Evolutionary conservation across 2,113 vertebrate genomes (phyloP), one percentile per base, ranked within the genome.

Genomic region (Atrichornis clamosus): DNA sequence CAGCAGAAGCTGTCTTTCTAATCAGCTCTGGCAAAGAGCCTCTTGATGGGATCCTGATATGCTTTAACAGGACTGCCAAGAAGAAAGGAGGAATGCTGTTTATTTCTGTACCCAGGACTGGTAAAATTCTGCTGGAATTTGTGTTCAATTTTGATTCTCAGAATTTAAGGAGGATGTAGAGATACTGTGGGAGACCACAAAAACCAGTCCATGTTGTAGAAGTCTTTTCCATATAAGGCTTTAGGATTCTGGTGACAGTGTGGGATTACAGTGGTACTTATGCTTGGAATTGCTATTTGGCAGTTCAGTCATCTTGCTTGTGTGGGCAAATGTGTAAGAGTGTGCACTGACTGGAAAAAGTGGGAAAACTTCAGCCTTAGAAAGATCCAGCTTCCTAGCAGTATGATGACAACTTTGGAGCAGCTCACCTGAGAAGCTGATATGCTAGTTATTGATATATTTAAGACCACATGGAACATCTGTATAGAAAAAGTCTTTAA

Each of bases 1-100:
- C 50, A 84, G 79, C 79, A 95, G 85, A 92, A 95, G 46, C 33
- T 69, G 83, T 84, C 55, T 80, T 93, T 82, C 75, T 93, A 58
- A 88, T 94, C 75, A 88, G 63, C 72, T 94, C 75, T 93, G 90
- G 55, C 72, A 78, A 77, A 93, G 67, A 90, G 55, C 37, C 42
- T 67, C 41, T 86, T 5, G 1, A 22, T 92, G 68, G 35, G 67
- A 83, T 87, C 35, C 55, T 83, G 65, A 77, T 86, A 74, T 4
- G 42, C 68, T 62, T 90, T 70, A 88, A 50, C 50, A 77, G 24
- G 33, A 68, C 68, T 82, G 76, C 44, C 44, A 76, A 60, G 23
- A 10, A 67, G 75, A 92, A 90, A 42, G 30, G 47, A 86, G 21
- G 70, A 94, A 88, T 97, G 86, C 55, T 93, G 50, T 83, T 90